Base-by-base conservation (phyloP, 2,797 vertebrate species). In the Peromyscus nudipes region DNA sequence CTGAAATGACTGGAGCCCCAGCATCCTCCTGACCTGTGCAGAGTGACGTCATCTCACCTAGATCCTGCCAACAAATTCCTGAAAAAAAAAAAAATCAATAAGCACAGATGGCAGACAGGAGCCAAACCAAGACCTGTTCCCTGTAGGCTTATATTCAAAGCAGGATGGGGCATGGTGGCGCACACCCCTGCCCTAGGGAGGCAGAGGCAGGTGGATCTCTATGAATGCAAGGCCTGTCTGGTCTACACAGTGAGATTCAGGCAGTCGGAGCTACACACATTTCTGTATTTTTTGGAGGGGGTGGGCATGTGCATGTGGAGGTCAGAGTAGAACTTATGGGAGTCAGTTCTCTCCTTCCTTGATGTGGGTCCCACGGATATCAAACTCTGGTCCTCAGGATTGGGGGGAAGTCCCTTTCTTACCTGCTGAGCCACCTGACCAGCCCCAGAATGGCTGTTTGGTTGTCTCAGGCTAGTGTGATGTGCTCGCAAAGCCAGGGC, bases 51-150 rank as follows among this genome's bases (percentile, higher is more conserved):
- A 31, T 8, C n/a, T 86, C 31, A 34, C 49, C 80, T 85, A 64
- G 49, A 77, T 91, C 60, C 77, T 92, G 95, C 55, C 31, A 55
- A 46, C 81, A 64, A 79, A 89, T 71, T 89, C 65, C 43, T 37
- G 23, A 84, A 84, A 49, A 79, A 92, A 71, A 92, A 94, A 92
- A 49, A 55, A 34, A 92, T 67, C 93, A 91, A 75, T 91, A 83
- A 88, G 80, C 37, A 71, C 92, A 95, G 79, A 83, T 57, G 40
- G 71, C 40, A 83, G 64, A 93, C 75, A 71, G 80, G 40, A 69
- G 71, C 71, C 76, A 95, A 80, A 60, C 29, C 49, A 40, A 95
- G 85, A 40, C 19, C n/a, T 87, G 25, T 14, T 11, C 84, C 11
- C 69, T 85, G 4, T 29, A 94, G 77, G 55, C 79, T 94, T 73